Evolutionary conservation across 2,888 invertebrate species (phyloP).

Genomic region (Cryptocephalus primarius): DNA sequence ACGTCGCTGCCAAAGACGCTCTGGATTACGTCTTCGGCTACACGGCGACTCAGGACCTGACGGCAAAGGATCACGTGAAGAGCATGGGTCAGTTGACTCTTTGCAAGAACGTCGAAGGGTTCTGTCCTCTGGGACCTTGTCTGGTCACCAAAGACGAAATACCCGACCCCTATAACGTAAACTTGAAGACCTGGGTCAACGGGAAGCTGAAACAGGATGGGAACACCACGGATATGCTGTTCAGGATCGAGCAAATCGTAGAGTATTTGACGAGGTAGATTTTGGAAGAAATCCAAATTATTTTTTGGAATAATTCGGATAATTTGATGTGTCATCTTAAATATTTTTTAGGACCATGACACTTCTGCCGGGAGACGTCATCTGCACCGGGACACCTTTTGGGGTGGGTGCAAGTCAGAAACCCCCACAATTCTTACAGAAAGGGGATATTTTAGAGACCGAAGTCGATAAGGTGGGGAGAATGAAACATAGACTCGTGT

Average conservation of each 20-base stretch:
- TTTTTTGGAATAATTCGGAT: too few relatives aligned
- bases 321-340: too few relatives aligned
- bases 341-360: conserved; percentile 52
- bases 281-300: too few relatives aligned
- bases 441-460: conserved; percentile 65
- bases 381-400: conserved; percentile 75
- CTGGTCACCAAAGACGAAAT: conserved; percentile 64
- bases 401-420: conserved; percentile 57
- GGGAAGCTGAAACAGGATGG: conserved; percentile 64
- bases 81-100: conserved; percentile 64
- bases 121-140: conserved; percentile 76
- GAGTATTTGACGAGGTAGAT: conserved; percentile 55
- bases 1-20: conserved; percentile 53
- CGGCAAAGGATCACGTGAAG: conserved; percentile 73
- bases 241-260: conserved; percentile 62
- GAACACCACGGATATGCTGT: conserved; percentile 65
- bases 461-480: conserved; percentile 57
- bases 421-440: conserved; percentile 66
- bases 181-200: conserved; percentile 62
- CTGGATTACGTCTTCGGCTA: conserved; percentile 70
- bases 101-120: conserved; percentile 66
- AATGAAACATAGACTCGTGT: conserved; percentile 23
- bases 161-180: conserved; percentile 56
- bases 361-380: conserved; percentile 72
- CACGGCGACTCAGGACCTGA: conserved; percentile 73